Base-by-base conservation (phyloP, 2,888 invertebrate species). In the Hyles lineata region DNA sequence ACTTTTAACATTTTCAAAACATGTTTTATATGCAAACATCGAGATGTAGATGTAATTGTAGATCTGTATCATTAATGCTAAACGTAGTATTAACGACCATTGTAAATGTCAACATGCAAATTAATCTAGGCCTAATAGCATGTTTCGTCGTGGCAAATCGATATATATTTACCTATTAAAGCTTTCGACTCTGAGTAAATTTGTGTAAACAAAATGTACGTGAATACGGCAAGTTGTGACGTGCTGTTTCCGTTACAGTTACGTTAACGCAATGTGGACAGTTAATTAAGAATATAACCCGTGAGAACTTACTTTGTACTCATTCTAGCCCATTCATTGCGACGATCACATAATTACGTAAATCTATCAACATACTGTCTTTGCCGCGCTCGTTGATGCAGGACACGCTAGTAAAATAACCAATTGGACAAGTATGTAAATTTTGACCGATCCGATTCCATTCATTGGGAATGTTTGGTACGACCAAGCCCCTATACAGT, bases 241-340 rank as follows among this genome's bases (percentile, higher is more conserved):
- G 29, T 29, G 52, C 32, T 70, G 29, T 23, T 15, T 43, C 23
- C 23, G 43, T 67, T 67, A 67, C 67, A 67, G 50, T 50, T 50
- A 58, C 35, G 25, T 72, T 23, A 19, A 74, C 75, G 77, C 75
- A 76, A 74, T 73, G 78, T 77, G 78, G 78, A 87, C 87, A 84
- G 86, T 85, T 86, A 81, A 78, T 75, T 75, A 81, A 81, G 82
- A 80, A 83, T 76, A 83, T 77, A 78, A 79, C 84, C 82, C 85
- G 85, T 87, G 86, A 77, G 84, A 87, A 75, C 78, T 70, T 74
- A 77, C 74, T 76, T 75, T 76, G 73, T 76, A 77, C 77, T 77
- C 74, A 77, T 80, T 80, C 76, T 75, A 78, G 77, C 73, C 63
- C 75, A 76, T 73, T 77, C 63, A 11, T 63, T 21, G n/a, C 35